phyloP scores from a whole-genome alignment of 2,113 vertebrate species.

The Larimichthys polyactis region DNA sequence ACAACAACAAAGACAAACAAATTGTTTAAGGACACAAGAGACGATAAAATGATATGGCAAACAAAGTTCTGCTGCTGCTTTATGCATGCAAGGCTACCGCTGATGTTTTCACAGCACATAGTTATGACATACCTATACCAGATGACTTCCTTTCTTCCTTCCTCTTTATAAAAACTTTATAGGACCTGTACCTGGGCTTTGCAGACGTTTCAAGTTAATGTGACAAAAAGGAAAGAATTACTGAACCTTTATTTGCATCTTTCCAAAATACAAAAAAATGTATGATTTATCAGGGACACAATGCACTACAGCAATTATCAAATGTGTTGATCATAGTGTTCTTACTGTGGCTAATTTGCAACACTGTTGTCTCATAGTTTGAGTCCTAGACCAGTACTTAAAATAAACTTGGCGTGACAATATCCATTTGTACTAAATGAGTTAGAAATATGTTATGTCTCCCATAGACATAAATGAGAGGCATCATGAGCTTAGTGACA shows the following conservation, averaged over 20 bases:
- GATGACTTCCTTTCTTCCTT: background rate
- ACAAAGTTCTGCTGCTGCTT: background rate
- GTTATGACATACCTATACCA: background rate
- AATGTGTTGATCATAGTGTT: constrained; percentile 16
- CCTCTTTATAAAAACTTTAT: background rate
- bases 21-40: background rate
- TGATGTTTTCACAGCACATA: constrained; percentile 14
- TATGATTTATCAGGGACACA: background rate
- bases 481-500: constrained; percentile 1
- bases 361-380: constrained; percentile 2
- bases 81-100: background rate
- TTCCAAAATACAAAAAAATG: constrained; percentile 13
- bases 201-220: background rate
- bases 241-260: background rate
- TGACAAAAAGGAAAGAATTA: background rate
- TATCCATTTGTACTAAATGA: constrained; percentile 4
- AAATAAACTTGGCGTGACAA: constrained; percentile 9
- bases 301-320: background rate
- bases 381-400: background rate
- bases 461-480: constrained; percentile 1
- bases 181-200: constrained; percentile 6
- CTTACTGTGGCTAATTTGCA: constrained; percentile 9
- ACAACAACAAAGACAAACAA: background rate
- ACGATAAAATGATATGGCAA: background rate
- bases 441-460: background rate